Evolutionary conservation across 2,888 invertebrate species (phyloP).

Genomic region (Xanthostigma xanthostigma): DNA sequence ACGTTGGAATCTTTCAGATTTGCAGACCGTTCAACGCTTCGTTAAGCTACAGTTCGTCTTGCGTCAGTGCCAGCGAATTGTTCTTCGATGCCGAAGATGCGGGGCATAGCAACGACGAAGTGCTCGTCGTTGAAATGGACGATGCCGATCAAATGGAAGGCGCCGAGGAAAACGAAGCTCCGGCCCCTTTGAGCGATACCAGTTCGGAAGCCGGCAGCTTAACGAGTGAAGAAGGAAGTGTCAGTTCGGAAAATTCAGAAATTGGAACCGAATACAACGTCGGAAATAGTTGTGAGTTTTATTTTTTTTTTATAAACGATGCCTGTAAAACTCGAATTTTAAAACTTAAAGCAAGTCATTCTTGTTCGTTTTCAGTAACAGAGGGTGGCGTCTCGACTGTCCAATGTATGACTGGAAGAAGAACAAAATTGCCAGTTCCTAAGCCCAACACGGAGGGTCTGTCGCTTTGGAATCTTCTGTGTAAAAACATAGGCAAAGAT

Average conservation of each 20-base stretch:
- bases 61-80: slow-evolving; percentile 62
- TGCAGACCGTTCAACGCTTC: slow-evolving; percentile 44
- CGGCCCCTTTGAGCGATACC: slow-evolving; percentile 35
- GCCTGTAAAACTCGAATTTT: no score
- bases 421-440: slow-evolving; percentile 53
- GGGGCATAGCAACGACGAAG: slow-evolving; percentile 10
- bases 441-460: slow-evolving; percentile 62
- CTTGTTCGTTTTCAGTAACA: slow-evolving; percentile 7
- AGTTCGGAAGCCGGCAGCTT: slow-evolving; percentile 58
- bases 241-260: slow-evolving; percentile 52
- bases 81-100: slow-evolving; percentile 68
- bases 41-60: slow-evolving; percentile 60
- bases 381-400: slow-evolving; percentile 7
- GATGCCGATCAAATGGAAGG: slow-evolving; percentile 17
- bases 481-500: slow-evolving; percentile 75
- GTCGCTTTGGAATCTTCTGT: slow-evolving; percentile 63
- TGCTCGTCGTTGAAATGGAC: slow-evolving; percentile 10
- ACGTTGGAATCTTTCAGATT: slow-evolving; percentile 22
- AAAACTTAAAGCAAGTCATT: no score
- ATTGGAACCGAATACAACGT: slow-evolving; percentile 33
- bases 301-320: no score
- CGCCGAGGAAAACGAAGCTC: slow-evolving; percentile 27
- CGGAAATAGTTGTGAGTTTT: slow-evolving; percentile 22
- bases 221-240: slow-evolving; percentile 50
- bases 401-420: slow-evolving; percentile 32